These are phyloP conservation scores for Podocnemis expansa DNA, from an alignment of 2,113 vertebrate species.

Conservation along the genomic window DNA sequence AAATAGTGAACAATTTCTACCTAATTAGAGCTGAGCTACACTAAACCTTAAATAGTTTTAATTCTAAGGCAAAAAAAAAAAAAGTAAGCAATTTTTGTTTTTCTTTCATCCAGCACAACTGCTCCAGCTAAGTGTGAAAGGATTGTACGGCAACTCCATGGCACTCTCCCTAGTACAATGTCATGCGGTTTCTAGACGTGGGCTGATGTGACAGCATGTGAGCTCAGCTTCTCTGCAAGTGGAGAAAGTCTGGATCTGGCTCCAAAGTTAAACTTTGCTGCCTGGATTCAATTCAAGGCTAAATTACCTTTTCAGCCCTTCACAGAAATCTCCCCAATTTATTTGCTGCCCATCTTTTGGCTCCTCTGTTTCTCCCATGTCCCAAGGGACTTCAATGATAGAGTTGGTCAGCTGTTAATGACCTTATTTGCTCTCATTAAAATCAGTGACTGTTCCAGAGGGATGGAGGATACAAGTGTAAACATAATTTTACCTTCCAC, in stretches of 20 bases:
- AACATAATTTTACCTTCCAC: background rate
- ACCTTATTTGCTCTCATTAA: background rate
- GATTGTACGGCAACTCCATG: background rate
- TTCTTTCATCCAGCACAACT: background rate
- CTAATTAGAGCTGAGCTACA: constrained; percentile 55
- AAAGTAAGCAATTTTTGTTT: constrained; percentile 30
- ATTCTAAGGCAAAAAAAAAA: constrained; percentile 51
- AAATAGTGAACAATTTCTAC: constrained; percentile 64
- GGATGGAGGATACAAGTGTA: background rate
- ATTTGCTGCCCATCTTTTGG: accelerated
- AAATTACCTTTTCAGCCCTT: accelerated
- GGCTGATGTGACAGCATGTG: accelerated
- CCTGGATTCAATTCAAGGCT: accelerated
- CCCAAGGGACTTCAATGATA: accelerated
- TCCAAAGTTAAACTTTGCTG: accelerated
- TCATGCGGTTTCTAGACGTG: accelerated
- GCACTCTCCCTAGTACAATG: background rate
- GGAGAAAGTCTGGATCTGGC: accelerated
- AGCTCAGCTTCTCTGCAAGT: background rate
- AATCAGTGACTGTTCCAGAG: background rate
- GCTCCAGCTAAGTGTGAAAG: background rate
- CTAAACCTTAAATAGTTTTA: constrained; percentile 58
- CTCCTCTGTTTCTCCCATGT: accelerated
- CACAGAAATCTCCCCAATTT: accelerated
- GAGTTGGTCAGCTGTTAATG: background rate